Evolutionary conservation across 2,888 invertebrate species (phyloP).

Genomic region (Cenopis cana): DNA sequence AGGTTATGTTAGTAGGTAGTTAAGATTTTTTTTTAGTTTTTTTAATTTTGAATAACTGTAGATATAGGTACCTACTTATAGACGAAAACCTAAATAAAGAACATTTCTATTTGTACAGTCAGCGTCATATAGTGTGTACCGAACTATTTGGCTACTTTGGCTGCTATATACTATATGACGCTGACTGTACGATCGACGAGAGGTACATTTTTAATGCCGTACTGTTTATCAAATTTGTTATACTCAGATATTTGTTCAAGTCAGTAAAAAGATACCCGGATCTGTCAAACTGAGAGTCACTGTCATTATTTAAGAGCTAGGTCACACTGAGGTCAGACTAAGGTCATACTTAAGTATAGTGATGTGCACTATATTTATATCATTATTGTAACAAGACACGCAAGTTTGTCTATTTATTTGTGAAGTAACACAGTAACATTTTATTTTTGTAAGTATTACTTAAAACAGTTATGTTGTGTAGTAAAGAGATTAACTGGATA

Average conservation of each 20-base stretch:
- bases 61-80: too few relatives aligned
- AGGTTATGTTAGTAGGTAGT: too few relatives aligned
- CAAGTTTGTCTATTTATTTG: constrained; percentile 19
- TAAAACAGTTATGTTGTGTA: not conserved
- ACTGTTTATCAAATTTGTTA: not conserved
- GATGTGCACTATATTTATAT: constrained; percentile 28
- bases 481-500: too few relatives aligned
- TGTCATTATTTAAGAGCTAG: constrained; percentile 27
- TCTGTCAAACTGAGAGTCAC: constrained; percentile 4
- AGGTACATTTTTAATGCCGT: too few relatives aligned
- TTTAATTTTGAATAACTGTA: too few relatives aligned
- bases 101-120: too few relatives aligned
- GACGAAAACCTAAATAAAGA: too few relatives aligned
- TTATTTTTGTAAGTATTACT: not conserved
- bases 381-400: constrained; percentile 24
- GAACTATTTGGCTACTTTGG: too few relatives aligned
- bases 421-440: constrained; percentile 1
- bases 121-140: too few relatives aligned
- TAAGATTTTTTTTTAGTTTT: too few relatives aligned
- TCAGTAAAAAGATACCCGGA: not conserved
- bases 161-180: too few relatives aligned
- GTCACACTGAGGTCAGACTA: constrained; percentile 19
- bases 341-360: constrained; percentile 31
- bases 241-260: not conserved
- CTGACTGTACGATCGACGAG: too few relatives aligned